Evolutionary conservation across 2,888 invertebrate genomes (phyloP).

Genomic region (Arrhopalites spinosus): DNA sequence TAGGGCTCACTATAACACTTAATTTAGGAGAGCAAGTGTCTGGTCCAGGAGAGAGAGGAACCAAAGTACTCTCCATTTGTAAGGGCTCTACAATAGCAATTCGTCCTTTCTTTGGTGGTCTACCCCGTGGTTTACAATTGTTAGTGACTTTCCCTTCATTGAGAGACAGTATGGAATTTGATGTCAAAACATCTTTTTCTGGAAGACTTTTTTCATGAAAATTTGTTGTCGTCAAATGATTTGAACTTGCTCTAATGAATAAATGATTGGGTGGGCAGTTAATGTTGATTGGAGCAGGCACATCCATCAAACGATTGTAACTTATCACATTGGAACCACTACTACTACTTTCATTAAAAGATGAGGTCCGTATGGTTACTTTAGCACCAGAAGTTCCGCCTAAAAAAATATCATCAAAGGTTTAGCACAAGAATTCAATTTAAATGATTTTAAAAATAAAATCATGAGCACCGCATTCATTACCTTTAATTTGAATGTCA

Average conservation of each 20-base stretch:
- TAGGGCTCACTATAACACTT: constrained; percentile 9
- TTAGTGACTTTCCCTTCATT: neutral
- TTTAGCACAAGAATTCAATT: too few species aligned
- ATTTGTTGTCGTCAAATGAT: neutral
- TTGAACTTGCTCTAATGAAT: constrained; percentile 8
- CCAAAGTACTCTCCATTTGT: neutral
- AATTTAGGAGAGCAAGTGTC: constrained; percentile 7
- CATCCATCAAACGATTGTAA: constrained; percentile 40
- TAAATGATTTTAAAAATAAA: too few species aligned
- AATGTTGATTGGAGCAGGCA: constrained; percentile 42
- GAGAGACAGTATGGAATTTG: neutral
- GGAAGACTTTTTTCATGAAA: constrained; percentile 26
- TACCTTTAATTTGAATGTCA: constrained; percentile 43
- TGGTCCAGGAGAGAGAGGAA: neutral
- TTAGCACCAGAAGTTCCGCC: constrained; percentile 53
- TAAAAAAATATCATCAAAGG: too few species aligned
- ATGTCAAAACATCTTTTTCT: constrained; percentile 15
- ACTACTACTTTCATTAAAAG: constrained; percentile 28
- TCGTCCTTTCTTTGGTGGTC: constrained; percentile 35
- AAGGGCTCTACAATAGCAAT: constrained; percentile 7
- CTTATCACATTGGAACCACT: constrained; percentile 29
- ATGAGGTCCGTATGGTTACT: constrained; percentile 51
- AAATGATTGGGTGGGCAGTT: constrained; percentile 24
- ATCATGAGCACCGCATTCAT: too few species aligned
- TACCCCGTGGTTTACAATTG: constrained; percentile 18